These are phyloP conservation scores for Coremacera marginata DNA, from an alignment of 2,888 invertebrate genomes.

Conservation along the genomic window DNA sequence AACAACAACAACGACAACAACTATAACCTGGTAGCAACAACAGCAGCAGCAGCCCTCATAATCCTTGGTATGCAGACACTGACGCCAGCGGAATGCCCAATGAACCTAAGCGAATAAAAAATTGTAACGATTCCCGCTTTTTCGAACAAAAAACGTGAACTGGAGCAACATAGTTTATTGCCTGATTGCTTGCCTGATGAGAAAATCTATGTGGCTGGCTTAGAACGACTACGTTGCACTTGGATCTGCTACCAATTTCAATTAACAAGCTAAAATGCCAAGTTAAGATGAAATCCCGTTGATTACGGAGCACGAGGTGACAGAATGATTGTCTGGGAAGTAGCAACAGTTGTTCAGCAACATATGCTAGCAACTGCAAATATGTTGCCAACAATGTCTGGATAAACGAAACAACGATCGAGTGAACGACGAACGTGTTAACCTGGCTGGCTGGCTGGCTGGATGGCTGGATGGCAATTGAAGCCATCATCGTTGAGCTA, in stretches of 20 bases:
- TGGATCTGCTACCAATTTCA: not conserved
- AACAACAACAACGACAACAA: not conserved
- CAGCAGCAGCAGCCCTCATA: slow-evolving; percentile 13
- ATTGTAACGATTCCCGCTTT: not conserved
- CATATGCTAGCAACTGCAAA: not conserved
- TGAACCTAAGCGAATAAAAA: slow-evolving; percentile 8
- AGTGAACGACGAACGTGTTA: not conserved
- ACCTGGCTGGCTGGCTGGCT: not conserved
- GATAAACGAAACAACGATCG: not conserved
- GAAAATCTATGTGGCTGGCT: slow-evolving; percentile 16
- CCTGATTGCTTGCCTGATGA: not conserved
- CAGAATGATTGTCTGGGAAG: slow-evolving; percentile 26
- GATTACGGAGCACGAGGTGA: slow-evolving; percentile 1
- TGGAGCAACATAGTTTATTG: slow-evolving; percentile 15
- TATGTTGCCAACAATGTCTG: not conserved
- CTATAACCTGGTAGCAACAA: not conserved
- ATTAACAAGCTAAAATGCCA: slow-evolving; percentile 14
- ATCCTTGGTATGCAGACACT: slow-evolving; percentile 8
- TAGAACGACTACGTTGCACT: not conserved
- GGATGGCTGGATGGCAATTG: not conserved
- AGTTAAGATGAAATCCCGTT: not conserved
- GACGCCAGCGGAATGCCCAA: slow-evolving; percentile 13
- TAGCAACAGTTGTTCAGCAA: not conserved
- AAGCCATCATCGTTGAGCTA: not conserved
- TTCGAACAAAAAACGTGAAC: not conserved